Evolutionary conservation across 2,113 vertebrate genomes (phyloP).

Genomic region (Riparia riparia): DNA sequence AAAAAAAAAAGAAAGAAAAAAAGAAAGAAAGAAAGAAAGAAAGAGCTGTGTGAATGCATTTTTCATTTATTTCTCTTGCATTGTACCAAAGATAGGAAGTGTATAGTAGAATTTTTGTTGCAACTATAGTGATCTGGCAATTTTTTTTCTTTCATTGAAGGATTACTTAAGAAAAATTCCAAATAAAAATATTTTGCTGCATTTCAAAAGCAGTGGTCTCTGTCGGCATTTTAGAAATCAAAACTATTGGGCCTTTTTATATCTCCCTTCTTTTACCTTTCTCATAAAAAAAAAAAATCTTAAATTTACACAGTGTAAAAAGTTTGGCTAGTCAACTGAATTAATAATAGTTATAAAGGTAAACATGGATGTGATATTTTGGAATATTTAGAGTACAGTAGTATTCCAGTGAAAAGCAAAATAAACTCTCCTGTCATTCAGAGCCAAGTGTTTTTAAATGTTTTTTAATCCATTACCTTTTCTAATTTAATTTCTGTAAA

Average conservation of each 20-base stretch:
- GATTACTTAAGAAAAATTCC: background rate
- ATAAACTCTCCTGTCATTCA: background rate
- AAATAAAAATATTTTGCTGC: background rate
- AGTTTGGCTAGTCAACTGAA: background rate
- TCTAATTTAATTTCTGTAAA: background rate
- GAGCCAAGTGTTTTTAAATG: background rate
- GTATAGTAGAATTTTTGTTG: background rate
- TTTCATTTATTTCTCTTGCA: background rate
- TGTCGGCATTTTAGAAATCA: background rate
- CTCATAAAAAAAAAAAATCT: background rate
- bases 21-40: too few relatives aligned
- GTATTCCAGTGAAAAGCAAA: background rate
- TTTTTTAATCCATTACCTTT: background rate
- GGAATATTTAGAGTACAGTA: background rate
- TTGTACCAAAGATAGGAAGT: background rate
- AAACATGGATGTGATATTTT: background rate
- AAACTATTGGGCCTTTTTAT: background rate
- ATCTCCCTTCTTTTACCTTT: background rate
- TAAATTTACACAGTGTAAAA: background rate
- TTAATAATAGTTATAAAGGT: background rate
- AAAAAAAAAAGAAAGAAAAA: too few relatives aligned
- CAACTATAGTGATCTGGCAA: background rate
- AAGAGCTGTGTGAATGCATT: background rate
- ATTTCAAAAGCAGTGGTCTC: background rate
- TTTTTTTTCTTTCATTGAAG: background rate